Percentiles rank a stretch among this genome's conserved stretches.
Conservation (phyloP, 1,140 invertebrate genomes). For the Euschistus heros region DNA sequence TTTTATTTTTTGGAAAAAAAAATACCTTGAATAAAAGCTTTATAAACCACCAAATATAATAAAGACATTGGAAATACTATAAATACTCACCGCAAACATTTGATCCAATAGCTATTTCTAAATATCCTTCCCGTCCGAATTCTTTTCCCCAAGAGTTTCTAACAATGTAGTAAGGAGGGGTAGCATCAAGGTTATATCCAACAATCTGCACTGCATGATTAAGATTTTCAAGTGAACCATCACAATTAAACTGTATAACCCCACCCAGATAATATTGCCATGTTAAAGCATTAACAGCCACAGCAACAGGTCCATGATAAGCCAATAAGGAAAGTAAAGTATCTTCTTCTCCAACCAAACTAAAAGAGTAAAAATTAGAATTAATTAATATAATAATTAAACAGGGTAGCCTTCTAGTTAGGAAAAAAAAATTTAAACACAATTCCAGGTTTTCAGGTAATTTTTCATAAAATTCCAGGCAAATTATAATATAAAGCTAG, state of each 20-base stretch:
- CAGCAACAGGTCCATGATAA: constrained; percentile 61
- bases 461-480: no score
- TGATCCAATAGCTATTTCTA: constrained; percentile 61
- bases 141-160: constrained; percentile 73
- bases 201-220: constrained; percentile 83
- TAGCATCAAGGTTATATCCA: constrained; percentile 63
- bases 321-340: constrained; percentile 51
- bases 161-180: constrained; percentile 71
- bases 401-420: no score
- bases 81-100: constrained; percentile 60
- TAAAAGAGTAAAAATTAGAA: constrained; percentile 35
- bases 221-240: constrained; percentile 44
- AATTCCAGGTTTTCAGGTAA: no score
- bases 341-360: constrained; percentile 54
- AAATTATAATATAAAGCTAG: no score
- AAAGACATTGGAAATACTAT: no score
- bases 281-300: constrained; percentile 68
- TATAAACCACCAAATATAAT: not conserved
- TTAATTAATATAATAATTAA: no score
- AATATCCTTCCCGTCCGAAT: constrained; percentile 67
- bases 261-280: constrained; percentile 85
- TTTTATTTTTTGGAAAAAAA: not conserved
- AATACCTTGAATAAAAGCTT: not conserved
- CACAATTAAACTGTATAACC: constrained; percentile 72
- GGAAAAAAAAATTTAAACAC: no score